Evolutionary conservation across 1,140 invertebrate genomes (phyloP), one percentile per base, ranked within the genome.

Genomic region (Drosophila leontia): DNA sequence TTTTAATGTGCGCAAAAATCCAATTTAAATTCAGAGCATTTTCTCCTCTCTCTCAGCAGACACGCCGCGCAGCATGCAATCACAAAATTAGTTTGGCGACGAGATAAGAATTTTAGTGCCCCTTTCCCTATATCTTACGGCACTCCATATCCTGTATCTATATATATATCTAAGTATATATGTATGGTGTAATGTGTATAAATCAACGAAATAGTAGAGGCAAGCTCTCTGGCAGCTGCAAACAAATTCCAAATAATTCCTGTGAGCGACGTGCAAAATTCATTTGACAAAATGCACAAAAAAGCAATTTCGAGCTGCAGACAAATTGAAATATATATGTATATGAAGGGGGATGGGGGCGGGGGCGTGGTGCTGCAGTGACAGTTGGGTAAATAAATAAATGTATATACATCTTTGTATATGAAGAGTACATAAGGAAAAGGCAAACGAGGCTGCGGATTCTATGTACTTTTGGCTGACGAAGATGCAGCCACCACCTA

Each of bases 281-380:
- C 85, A 90, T 90, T 90, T 90, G 85, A 90, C 85, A 90, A 90
- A 90, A 90, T 90, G 85, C 81, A 91, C 82, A 91, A 85, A 90
- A 90, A 91, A 88, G 82, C 83, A 91, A 90, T 90, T 90, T 90
- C 82, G 45, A 91, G 86, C 71, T 91, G 85, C 86, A 85, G 81
- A 90, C 85, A 90, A 90, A 90, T 90, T 90, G 85, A 90, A 90
- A 90, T 85, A 67, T 76, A 75, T 58, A 55, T 67, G 70, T 34
- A 34, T 57, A 60, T 29, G 41, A 57, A 50, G 62, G 51, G 35
- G 19, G 34, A 37, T 4, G 58, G 48, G 63, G 35, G 29, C 12
- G 48, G 37, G 57, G 72, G 64, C 71, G 72, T 78, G 80, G 44
- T 64, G 56, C 44, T 90, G 85, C 85, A 88, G 78, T 90, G 85